Evolutionary conservation across 2,797 vertebrate species (phyloP).

Genomic region (Odontamblyopus rebecca): DNA sequence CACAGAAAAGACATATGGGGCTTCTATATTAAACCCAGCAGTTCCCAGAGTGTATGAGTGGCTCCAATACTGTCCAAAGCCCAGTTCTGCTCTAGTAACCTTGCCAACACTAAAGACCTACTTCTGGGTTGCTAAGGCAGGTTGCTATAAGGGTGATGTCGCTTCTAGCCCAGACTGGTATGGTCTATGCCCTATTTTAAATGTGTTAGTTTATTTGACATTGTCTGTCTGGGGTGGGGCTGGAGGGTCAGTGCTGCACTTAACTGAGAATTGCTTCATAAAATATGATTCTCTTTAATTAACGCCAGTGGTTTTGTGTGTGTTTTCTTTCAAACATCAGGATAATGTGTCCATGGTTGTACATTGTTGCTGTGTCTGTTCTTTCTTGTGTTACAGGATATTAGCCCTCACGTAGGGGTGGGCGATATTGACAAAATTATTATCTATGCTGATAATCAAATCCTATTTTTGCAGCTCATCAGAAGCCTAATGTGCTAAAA

Average conservation of each 20-base stretch:
- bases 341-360: slow-evolving; percentile 37
- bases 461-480: not conserved
- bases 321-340: slow-evolving; percentile 55
- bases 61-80: slow-evolving; percentile 63
- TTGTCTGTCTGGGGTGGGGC: slow-evolving; percentile 79
- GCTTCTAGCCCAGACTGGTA: slow-evolving; percentile 80
- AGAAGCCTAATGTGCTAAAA: not conserved
- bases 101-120: slow-evolving; percentile 65
- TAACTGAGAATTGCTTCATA: slow-evolving; percentile 84
- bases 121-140: slow-evolving; percentile 67
- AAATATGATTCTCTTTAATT: slow-evolving; percentile 83
- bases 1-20: slow-evolving; percentile 45
- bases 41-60: slow-evolving; percentile 62
- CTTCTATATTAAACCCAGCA: slow-evolving; percentile 65
- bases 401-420: slow-evolving; percentile 22
- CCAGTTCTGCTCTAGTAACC: slow-evolving; percentile 72
- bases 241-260: slow-evolving; percentile 82
- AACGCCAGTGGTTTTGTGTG: slow-evolving; percentile 71
- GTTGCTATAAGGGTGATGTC: slow-evolving; percentile 75
- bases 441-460: not conserved
- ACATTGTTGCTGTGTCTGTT: slow-evolving; percentile 15
- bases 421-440: not conserved
- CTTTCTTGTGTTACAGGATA: slow-evolving; percentile 50
- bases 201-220: slow-evolving; percentile 79
- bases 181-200: slow-evolving; percentile 77